Percentiles rank a stretch among this genome's conserved stretches.
These are phyloP conservation scores for Stenurella melanura DNA, from an alignment of 2,888 invertebrate genomes.

Conservation along the genomic window DNA sequence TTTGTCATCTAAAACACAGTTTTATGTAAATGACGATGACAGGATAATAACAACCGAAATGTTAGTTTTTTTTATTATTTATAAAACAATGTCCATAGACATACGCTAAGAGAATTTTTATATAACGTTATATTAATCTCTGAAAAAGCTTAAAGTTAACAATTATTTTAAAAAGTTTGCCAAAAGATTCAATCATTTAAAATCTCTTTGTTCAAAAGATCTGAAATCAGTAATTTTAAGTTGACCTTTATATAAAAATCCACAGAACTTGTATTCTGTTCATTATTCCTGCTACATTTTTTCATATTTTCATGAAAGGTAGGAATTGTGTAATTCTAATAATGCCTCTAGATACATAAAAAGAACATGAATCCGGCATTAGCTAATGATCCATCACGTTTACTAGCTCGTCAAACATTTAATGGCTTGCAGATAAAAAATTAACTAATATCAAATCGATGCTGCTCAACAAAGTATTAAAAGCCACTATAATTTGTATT, in stretches of 20 bases:
- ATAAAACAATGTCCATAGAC: background rate
- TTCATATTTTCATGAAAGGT: background rate
- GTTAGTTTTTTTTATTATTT: background rate
- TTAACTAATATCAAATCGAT: background rate
- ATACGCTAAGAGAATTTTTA: background rate
- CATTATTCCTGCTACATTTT: background rate
- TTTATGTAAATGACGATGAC: background rate
- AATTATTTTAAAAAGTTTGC: no score
- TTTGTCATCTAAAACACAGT: background rate
- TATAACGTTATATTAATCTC: background rate
- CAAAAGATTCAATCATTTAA: no score
- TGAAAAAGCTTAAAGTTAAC: no score
- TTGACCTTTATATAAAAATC: no score
- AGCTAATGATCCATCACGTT: conserved; percentile 24
- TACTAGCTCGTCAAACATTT: conserved; percentile 4
- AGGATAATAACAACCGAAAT: background rate
- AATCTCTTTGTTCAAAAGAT: no score
- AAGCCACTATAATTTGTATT: background rate
- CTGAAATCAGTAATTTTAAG: no score
- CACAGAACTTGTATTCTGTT: no score
- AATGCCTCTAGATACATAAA: background rate
- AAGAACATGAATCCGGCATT: background rate
- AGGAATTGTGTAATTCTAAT: background rate
- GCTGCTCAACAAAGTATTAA: background rate
- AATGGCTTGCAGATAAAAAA: conserved; percentile 18